Base-by-base conservation (phyloP, 2,113 vertebrate species). In the Montifringilla adamsi region DNA sequence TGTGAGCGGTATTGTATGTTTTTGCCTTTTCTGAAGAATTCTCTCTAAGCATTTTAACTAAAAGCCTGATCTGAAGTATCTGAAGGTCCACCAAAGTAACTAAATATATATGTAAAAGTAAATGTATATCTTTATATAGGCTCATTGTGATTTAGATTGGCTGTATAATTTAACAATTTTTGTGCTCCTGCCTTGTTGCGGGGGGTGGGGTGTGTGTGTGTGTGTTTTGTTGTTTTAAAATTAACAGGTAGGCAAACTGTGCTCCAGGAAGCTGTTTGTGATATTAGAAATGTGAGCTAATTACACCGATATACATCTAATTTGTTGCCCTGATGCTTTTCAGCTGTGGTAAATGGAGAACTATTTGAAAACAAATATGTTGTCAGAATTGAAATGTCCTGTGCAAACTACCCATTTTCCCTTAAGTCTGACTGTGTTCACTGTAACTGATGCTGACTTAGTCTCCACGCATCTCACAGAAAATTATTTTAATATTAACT, bases 311-410 rank as follows among this genome's bases (percentile, higher is more conserved):
- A 28, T 75, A 44, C 10, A 11, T 77, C 27, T 64, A 10, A 79
- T 79, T 37, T 83, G 82, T 79, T 72, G 41, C 49, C 24, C 15
- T 83, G 35, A 46, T 85, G n/a, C 20, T 88, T 93, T 93, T 67
- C 53, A 88, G n/a, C 81, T 73, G 67, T 69, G 39, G 37, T 39
- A 89, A 63, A 74, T 58, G n/a, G 63, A 80, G 37, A 49, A 19
- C 11, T 59, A 15, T 79, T 69, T 76, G 27, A 73, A 60, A 85
- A 70, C 26, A 77, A 83, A 7, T 62, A 33, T 43, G 10, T 62
- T 80, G 35, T 72, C 12, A 12, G 28, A 60, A 30, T 8, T 58
- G 33, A 58, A 91, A 76, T 83, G 53, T 30, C 26, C 18, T 58
- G 28, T 73, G 22, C n/a, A 84, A 77, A 62, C 16, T 49, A 76